Evolutionary conservation across 37 sponge, comb jelly and placozoan genomes (phyloP).

Genomic region (Diacarnus erythraeanus): DNA sequence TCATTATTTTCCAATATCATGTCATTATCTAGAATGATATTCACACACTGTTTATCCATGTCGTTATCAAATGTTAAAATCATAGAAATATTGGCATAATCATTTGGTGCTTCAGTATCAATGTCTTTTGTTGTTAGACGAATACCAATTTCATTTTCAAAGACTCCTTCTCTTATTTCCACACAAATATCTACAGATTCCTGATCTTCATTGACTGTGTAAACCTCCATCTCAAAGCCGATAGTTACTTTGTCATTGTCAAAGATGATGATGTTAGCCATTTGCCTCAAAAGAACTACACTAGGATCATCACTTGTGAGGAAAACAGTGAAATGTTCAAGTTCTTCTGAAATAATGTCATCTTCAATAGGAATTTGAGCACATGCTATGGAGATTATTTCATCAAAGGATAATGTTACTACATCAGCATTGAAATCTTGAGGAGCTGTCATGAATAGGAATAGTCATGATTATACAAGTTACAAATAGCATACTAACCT

Average conservation of each 20-base stretch:
- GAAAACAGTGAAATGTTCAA: background rate
- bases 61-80: background rate
- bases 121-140: background rate
- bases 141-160: too few relatives aligned
- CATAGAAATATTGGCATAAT: background rate
- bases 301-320: background rate
- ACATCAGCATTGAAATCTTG: background rate
- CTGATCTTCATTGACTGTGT: background rate
- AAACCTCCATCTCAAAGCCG: conserved; percentile 1
- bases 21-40: background rate
- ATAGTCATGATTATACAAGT: too few relatives aligned
- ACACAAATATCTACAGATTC: background rate
- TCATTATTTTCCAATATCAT: background rate
- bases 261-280: background rate
- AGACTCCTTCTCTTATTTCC: background rate
- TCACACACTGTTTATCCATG: background rate
- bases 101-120: background rate
- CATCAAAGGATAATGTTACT: background rate
- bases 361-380: background rate
- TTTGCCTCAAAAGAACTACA: background rate
- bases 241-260: conserved; percentile 8
- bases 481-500: too few relatives aligned
- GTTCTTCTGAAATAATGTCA: conserved; percentile 2
- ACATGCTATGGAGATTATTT: background rate
- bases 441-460: background rate